Evolutionary conservation across 2,888 invertebrate genomes (phyloP).

Genomic region (Pseudococcus longispinus): DNA sequence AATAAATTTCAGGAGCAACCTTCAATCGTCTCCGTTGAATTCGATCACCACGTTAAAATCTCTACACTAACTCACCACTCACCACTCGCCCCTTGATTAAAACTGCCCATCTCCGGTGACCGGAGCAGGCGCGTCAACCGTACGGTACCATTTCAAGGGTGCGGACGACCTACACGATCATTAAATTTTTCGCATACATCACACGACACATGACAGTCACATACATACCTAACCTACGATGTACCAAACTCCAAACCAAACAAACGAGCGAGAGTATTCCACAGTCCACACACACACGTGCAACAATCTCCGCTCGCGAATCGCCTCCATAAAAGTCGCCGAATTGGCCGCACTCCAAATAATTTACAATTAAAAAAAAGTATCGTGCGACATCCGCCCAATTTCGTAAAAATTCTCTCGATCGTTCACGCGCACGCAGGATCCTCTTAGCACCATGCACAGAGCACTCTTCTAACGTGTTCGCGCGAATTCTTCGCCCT

Average conservation of each 20-base stretch:
- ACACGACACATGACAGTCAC: background rate
- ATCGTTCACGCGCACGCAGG: background rate
- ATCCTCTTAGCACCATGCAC: background rate
- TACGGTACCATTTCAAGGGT: background rate
- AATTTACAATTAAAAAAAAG: slow-evolving; percentile 17
- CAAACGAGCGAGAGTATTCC: background rate
- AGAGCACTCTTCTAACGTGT: background rate
- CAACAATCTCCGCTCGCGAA: background rate
- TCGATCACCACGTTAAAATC: background rate
- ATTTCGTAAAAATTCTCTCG: background rate
- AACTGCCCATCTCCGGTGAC: no score
- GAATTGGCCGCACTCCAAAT: background rate
- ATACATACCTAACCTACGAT: background rate
- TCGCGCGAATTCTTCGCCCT: background rate
- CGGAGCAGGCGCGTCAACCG: background rate
- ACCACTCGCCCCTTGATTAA: background rate
- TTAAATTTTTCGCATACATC: background rate
- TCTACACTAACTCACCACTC: background rate
- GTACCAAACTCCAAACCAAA: background rate
- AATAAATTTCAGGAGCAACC: background rate
- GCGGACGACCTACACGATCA: background rate
- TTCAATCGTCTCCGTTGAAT: background rate
- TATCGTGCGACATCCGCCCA: slow-evolving; percentile 20
- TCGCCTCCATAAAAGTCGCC: background rate
- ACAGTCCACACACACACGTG: background rate